Evolutionary conservation across 2,888 invertebrate genomes (phyloP).

Genomic region (Noctuana brunneofusca): DNA sequence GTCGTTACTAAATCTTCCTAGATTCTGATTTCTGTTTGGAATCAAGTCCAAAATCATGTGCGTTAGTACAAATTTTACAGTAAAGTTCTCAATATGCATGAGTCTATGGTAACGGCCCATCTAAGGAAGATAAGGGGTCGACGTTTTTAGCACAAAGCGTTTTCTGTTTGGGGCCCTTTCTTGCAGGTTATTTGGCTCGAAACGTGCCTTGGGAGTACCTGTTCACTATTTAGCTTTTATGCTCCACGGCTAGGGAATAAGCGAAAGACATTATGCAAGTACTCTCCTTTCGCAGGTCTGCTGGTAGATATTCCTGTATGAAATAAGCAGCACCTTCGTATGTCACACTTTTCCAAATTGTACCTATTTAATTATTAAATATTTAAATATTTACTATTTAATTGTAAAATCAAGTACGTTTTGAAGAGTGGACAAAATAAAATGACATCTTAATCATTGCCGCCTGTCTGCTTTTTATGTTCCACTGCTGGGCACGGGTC

Average conservation of each 20-base stretch:
- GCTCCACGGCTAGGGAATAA: neutral
- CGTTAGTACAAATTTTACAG: neutral
- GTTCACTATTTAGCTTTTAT: constrained; percentile 59
- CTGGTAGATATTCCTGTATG: too few species aligned
- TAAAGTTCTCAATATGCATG: constrained; percentile 42
- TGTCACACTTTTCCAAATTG: too few species aligned
- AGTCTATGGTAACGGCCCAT: constrained; percentile 73
- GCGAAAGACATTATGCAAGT: neutral
- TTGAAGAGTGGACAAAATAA: neutral
- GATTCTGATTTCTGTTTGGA: neutral
- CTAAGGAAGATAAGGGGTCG: constrained; percentile 77
- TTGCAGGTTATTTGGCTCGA: constrained; percentile 75
- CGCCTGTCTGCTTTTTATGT: too few species aligned
- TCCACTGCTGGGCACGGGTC: too few species aligned
- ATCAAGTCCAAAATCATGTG: neutral
- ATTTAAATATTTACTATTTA: too few species aligned
- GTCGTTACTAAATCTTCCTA: too few species aligned
- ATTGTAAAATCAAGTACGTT: too few species aligned
- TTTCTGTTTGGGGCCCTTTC: constrained; percentile 77
- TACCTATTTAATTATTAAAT: too few species aligned
- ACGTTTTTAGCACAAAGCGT: constrained; percentile 81
- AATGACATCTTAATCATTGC: neutral
- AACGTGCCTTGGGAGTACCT: constrained; percentile 74
- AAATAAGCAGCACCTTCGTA: too few species aligned
- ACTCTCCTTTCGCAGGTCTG: too few species aligned